Percentiles rank a stretch among this genome's conserved stretches.
Conservation (phyloP, 2,797 vertebrate genomes). For the Lateolabrax maculatus region DNA sequence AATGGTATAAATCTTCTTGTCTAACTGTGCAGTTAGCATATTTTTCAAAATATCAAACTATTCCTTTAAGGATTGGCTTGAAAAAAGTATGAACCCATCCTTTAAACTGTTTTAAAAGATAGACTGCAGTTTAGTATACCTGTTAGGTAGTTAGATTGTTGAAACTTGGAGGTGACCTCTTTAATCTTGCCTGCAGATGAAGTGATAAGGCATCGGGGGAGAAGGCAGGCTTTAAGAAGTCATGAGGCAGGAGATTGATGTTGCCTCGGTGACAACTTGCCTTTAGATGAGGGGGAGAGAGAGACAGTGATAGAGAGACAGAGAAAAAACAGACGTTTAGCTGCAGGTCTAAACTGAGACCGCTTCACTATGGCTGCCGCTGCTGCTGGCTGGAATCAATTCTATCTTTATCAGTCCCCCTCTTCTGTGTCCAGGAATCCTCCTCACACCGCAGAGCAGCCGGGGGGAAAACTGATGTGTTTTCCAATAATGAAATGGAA, state of each 20-base stretch:
- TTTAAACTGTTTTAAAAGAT: slow-evolving; percentile 29
- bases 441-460: slow-evolving; percentile 78
- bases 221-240: slow-evolving; percentile 80
- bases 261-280: slow-evolving; percentile 83
- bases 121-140: slow-evolving; percentile 64
- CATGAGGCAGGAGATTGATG: slow-evolving; percentile 85
- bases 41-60: background rate
- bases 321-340: slow-evolving; percentile 78
- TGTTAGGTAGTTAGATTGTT: slow-evolving; percentile 74
- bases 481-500: slow-evolving; percentile 90
- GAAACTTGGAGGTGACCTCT: slow-evolving; percentile 84
- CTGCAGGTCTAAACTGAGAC: slow-evolving; percentile 85
- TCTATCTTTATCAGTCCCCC: slow-evolving; percentile 88
- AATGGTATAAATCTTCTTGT: background rate
- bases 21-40: background rate
- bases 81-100: background rate
- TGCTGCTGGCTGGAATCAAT: slow-evolving; percentile 88
- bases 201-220: slow-evolving; percentile 81
- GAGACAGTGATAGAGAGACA: slow-evolving; percentile 53
- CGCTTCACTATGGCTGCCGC: slow-evolving; percentile 72
- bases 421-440: slow-evolving; percentile 86
- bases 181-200: slow-evolving; percentile 86
- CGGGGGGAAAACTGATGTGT: slow-evolving; percentile 82
- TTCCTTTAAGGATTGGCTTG: background rate
- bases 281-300: slow-evolving; percentile 76